phyloP scores from a whole-genome alignment of 1,140 invertebrate genomes.

The Drosophila nigromelanica region DNA sequence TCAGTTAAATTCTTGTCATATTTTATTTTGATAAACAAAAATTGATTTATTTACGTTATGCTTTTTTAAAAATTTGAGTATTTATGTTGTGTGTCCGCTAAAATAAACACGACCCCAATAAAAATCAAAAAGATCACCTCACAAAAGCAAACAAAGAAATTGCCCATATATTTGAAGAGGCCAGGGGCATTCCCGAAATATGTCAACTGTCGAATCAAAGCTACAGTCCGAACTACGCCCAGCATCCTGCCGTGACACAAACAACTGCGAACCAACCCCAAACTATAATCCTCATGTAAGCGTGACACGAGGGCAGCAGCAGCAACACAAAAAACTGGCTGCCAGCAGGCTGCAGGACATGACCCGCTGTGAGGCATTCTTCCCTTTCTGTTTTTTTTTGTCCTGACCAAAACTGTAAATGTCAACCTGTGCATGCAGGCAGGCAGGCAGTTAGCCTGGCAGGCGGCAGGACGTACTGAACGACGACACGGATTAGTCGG shows the following conservation, averaged over 20 bases:
- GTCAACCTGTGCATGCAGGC: conserved; percentile 62
- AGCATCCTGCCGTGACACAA: conserved; percentile 14
- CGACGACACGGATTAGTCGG: conserved; percentile 74
- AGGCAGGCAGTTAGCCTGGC: conserved; percentile 25
- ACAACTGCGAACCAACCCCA: conserved; percentile 32
- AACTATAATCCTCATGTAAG: conserved; percentile 75
- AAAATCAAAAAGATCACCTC: conserved; percentile 11
- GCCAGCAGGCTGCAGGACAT: conserved; percentile 25
- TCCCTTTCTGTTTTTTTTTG: conserved; percentile 22
- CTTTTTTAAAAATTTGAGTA: conserved; percentile 11
- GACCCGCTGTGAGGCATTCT: conserved; percentile 20
- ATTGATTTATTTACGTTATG: conserved; percentile 23
- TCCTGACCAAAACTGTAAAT: conserved; percentile 68
- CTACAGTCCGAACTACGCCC: conserved; percentile 15
- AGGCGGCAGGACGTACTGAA: conserved; percentile 44
- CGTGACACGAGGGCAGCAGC: conserved; percentile 51
- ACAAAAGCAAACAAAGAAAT: conserved; percentile 12
- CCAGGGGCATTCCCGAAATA: conserved; percentile 23
- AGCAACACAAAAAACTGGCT: conserved; percentile 43
- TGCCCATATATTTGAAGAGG: conserved; percentile 13
- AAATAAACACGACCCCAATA: conserved; percentile 9
- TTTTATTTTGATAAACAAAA: conserved; percentile 6
- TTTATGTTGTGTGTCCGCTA: conserved; percentile 2
- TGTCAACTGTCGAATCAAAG: conserved; percentile 41
- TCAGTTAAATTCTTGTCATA: conserved; percentile 8